These are phyloP conservation scores for Nansenia antarctica DNA, from an alignment of 2,113 vertebrate species.

Conservation along the genomic window DNA sequence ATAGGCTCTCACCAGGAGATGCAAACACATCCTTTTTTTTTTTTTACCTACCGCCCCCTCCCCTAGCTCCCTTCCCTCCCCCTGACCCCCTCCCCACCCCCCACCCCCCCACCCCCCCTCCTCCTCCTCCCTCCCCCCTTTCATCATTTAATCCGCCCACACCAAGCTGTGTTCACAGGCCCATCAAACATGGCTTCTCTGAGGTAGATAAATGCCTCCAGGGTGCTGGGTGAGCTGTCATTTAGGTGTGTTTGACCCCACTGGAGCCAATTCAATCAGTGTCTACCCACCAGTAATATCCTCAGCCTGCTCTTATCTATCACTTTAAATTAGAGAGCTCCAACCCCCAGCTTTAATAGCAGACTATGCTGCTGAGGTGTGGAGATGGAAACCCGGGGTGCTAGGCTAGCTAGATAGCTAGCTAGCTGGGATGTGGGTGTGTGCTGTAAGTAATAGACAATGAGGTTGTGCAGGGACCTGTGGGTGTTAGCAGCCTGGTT, in stretches of 20 bases:
- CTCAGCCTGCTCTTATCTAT: slow-evolving; percentile 56
- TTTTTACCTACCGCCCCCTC: background rate
- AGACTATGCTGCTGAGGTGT: slow-evolving; percentile 25
- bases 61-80: background rate
- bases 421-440: background rate
- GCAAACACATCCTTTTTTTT: slow-evolving; percentile 30
- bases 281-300: slow-evolving; percentile 62
- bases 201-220: slow-evolving; percentile 46
- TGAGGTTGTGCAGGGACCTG: slow-evolving; percentile 26
- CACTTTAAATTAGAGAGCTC: slow-evolving; percentile 55
- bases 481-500: background rate
- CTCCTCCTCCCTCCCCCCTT: slow-evolving; percentile 7
- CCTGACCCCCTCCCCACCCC: background rate
- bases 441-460: slow-evolving; percentile 30
- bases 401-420: too few species aligned
- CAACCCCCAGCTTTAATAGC: slow-evolving; percentile 34
- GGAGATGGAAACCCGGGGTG: slow-evolving; percentile 48
- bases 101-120: background rate
- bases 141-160: slow-evolving; percentile 32
- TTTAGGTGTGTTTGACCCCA: slow-evolving; percentile 65
- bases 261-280: slow-evolving; percentile 61
- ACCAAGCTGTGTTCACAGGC: background rate
- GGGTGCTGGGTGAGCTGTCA: slow-evolving; percentile 40
- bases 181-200: slow-evolving; percentile 21
- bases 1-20: slow-evolving; percentile 31